Conservation (phyloP, 2,888 invertebrate genomes). For the Drosophila austrosaltans region DNA sequence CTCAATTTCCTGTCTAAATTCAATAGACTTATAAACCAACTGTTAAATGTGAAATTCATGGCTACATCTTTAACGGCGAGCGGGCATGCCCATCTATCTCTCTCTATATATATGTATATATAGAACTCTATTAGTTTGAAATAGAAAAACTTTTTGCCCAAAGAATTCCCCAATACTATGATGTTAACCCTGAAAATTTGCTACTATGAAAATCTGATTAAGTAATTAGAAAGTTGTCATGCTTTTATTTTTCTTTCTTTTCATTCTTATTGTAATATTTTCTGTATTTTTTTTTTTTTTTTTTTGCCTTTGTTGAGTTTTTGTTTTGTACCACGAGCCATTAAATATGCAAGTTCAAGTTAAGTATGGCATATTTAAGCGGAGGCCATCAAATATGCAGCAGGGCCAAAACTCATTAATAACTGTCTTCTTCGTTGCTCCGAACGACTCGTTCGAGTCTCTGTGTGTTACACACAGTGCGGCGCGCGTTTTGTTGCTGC, state of each 20-base stretch:
- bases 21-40: slow-evolving; percentile 15
- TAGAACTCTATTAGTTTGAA: too few species aligned
- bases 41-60: slow-evolving; percentile 22
- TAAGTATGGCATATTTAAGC: slow-evolving; percentile 62
- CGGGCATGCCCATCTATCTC: slow-evolving; percentile 17
- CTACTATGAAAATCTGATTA: slow-evolving; percentile 66
- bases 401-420: slow-evolving; percentile 62
- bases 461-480: background rate
- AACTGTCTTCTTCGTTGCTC: slow-evolving; percentile 53
- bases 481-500: background rate
- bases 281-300: background rate
- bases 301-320: background rate
- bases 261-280: background rate
- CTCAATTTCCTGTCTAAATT: background rate
- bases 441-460: background rate
- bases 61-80: slow-evolving; percentile 22
- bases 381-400: slow-evolving; percentile 62
- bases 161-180: slow-evolving; percentile 6
- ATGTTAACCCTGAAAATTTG: slow-evolving; percentile 29
- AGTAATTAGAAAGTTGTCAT: slow-evolving; percentile 68
- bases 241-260: slow-evolving; percentile 3
- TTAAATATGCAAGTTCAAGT: slow-evolving; percentile 71
- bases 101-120: background rate
- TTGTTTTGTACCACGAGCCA: slow-evolving; percentile 24
- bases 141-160: background rate